A percentile compares a stretch with the other conserved stretches of the same genome.
Conservation (phyloP, 2,113 vertebrate species). For the Centropus bengalensis region DNA sequence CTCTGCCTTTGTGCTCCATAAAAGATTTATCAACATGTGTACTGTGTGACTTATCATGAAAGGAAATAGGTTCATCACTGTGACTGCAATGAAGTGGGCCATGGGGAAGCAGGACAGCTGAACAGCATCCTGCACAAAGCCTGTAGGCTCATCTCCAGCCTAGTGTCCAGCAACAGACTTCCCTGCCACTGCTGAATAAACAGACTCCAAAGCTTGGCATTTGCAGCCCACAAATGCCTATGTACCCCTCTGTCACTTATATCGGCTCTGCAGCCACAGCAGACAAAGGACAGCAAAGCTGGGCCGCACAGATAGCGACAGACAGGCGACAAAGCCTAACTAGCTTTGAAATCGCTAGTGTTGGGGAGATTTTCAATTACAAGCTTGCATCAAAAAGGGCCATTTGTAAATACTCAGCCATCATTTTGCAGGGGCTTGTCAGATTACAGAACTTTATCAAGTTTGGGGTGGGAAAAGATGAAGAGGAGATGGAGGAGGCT, state of each 20-base stretch:
- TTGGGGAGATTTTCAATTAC: not conserved
- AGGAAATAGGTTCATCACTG: slow-evolving; percentile 27
- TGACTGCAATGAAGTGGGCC: not conserved
- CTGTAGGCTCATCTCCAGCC: slow-evolving; percentile 26
- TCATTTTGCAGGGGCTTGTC: not conserved
- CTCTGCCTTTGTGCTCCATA: slow-evolving; percentile 1
- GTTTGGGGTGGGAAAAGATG: slow-evolving; percentile 54
- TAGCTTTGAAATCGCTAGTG: not conserved
- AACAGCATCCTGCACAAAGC: slow-evolving; percentile 1
- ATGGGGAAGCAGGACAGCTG: not conserved
- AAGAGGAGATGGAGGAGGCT: slow-evolving; percentile 51
- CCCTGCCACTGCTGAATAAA: not conserved
- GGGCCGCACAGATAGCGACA: not conserved
- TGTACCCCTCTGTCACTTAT: not conserved
- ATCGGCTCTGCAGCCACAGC: not conserved
- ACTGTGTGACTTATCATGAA: slow-evolving; percentile 34
- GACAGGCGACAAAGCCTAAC: not conserved
- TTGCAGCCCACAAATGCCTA: not conserved
- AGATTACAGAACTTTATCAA: slow-evolving; percentile 36
- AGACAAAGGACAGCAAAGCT: slow-evolving; percentile 19
- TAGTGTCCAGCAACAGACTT: slow-evolving; percentile 13
- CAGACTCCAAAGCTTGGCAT: not conserved
- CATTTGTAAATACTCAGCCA: not conserved
- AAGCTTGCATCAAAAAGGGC: not conserved
- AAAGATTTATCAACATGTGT: slow-evolving; percentile 30